These are phyloP conservation scores for Phallusia fumigata DNA, from an alignment of 23 tunicate genomes.

Conservation along the genomic window DNA sequence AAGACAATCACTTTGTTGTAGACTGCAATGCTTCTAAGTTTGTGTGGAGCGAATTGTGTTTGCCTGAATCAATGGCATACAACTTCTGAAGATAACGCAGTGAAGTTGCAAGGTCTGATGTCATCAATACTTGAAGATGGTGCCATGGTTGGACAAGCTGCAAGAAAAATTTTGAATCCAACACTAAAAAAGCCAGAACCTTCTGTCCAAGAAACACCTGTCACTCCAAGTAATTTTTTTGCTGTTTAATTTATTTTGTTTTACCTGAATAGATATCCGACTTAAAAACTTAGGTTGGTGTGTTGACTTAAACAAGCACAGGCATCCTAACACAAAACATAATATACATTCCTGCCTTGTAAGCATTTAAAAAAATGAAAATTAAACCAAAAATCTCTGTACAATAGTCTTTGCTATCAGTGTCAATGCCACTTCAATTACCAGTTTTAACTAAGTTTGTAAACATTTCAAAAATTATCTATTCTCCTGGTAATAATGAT, in stretches of 20 bases:
- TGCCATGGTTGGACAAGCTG: slow-evolving; percentile 52
- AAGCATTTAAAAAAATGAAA: neutral
- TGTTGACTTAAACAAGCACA: neutral
- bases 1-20: neutral
- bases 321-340: neutral
- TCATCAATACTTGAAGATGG: slow-evolving; percentile 57
- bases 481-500: too few relatives aligned
- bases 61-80: slow-evolving; percentile 69
- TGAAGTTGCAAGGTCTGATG: slow-evolving; percentile 43
- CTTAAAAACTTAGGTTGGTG: neutral
- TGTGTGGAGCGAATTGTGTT: slow-evolving; percentile 65
- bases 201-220: slow-evolving; percentile 31
- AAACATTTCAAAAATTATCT: too few relatives aligned
- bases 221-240: slow-evolving; percentile 13
- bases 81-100: slow-evolving; percentile 60
- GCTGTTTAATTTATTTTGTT: too few relatives aligned
- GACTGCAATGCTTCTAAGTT: slow-evolving; percentile 76
- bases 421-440: too few relatives aligned
- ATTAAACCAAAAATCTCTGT: too few relatives aligned
- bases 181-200: slow-evolving; percentile 46
- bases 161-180: slow-evolving; percentile 40
- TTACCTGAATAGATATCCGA: too few relatives aligned
- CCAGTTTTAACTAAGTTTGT: too few relatives aligned
- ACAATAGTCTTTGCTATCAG: too few relatives aligned
- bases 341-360: neutral